These are phyloP conservation scores for Leptinotarsa defecta DNA, from an alignment of 1,140 invertebrate genomes.

Conservation along the genomic window DNA sequence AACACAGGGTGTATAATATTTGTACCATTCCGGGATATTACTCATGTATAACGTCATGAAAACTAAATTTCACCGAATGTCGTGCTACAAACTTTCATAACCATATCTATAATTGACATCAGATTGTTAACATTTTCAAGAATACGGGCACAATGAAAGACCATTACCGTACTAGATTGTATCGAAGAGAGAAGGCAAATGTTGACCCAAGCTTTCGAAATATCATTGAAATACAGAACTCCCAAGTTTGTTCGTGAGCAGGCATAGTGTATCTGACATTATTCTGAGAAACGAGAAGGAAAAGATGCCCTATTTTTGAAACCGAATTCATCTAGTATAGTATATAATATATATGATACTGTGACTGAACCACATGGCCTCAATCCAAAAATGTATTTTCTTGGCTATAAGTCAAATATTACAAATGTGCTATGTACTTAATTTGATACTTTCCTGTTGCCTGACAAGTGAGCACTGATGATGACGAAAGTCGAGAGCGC, in stretches of 20 bases:
- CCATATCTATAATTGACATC: slow-evolving; percentile 35
- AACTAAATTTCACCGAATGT: neutral
- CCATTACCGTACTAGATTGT: slow-evolving; percentile 30
- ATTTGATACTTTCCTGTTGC: no score
- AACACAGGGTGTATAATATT: neutral
- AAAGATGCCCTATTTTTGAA: neutral
- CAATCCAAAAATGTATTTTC: no score
- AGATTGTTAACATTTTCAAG: slow-evolving; percentile 27
- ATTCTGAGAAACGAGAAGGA: neutral
- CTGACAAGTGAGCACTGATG: no score
- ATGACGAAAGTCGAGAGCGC: no score
- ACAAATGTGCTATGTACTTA: no score
- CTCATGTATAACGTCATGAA: neutral
- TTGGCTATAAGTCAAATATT: no score
- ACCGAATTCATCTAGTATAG: no score
- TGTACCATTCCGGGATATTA: slow-evolving; percentile 3
- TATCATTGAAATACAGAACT: neutral
- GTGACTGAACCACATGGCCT: no score
- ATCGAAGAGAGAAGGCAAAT: slow-evolving; percentile 19
- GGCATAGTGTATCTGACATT: neutral
- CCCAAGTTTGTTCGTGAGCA: neutral
- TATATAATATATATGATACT: no score
- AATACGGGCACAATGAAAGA: slow-evolving; percentile 29
- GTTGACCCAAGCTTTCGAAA: slow-evolving; percentile 9
- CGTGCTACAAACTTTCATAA: neutral